Percentiles rank a stretch among this genome's conserved stretches.
Evolutionary conservation across 1,140 invertebrate species (phyloP).

Genomic region (Drosophila hydei): DNA sequence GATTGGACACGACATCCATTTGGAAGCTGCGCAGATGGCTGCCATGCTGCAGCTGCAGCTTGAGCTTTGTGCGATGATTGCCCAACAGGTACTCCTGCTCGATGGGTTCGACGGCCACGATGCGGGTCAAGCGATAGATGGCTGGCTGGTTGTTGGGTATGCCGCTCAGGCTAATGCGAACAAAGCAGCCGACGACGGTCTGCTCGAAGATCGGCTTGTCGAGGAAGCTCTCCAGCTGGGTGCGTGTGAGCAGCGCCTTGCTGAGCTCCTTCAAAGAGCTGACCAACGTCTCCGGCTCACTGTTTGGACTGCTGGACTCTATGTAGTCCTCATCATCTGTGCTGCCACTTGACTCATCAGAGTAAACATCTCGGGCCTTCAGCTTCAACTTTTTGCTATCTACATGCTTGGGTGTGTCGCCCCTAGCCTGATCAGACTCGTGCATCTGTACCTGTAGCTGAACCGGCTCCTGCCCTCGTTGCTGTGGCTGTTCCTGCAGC

Average conservation of each 20-base stretch:
- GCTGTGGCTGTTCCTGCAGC: background rate
- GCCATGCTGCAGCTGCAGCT: constrained; percentile 21
- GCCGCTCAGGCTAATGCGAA: constrained; percentile 27
- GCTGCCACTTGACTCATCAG: constrained; percentile 37
- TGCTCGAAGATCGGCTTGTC: constrained; percentile 49
- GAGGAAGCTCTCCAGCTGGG: constrained; percentile 36
- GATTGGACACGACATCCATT: constrained; percentile 48
- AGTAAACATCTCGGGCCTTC: constrained; percentile 11
- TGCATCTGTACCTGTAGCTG: too few species aligned
- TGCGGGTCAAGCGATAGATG: constrained; percentile 24
- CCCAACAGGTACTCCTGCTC: constrained; percentile 24
- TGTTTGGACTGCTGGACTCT: background rate
- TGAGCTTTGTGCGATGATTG: constrained; percentile 11
- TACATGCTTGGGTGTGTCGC: background rate
- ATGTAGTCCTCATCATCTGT: background rate
- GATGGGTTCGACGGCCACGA: constrained; percentile 1
- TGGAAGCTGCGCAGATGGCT: background rate
- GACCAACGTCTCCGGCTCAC: background rate
- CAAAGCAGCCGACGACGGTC: constrained; percentile 42
- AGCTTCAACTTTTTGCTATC: background rate
- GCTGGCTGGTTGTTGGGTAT: background rate
- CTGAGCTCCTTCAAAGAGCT: constrained; percentile 10
- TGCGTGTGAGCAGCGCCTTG: constrained; percentile 37
- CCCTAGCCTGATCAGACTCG: too few species aligned
- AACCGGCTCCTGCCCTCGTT: background rate